A percentile compares a stretch with the other conserved stretches of the same genome.
Conservation (phyloP, 2,797 vertebrate species). For the Valencia hispanica region DNA sequence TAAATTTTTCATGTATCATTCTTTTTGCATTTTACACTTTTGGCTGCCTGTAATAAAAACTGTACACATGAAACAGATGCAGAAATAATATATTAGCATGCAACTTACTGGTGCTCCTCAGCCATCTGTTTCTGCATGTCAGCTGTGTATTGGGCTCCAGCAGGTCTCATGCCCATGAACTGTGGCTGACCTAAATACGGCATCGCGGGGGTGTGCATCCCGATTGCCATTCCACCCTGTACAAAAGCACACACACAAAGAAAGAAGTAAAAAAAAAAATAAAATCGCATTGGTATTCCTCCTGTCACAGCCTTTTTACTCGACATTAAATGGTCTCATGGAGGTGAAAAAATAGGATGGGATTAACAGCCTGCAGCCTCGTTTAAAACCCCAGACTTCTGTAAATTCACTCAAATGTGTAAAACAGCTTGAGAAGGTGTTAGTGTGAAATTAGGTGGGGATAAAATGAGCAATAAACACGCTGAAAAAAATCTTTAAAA, state of each 20-base stretch:
- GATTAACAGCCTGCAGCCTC: conserved; percentile 22
- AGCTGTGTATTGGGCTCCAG: conserved; percentile 88
- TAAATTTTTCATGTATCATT: not conserved
- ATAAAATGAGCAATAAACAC: conserved; percentile 20
- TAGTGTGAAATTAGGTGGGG: conserved; percentile 10
- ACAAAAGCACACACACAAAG: not conserved
- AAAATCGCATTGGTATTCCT: conserved; percentile 25
- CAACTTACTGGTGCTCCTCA: conserved; percentile 95
- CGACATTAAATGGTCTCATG: conserved; percentile 17
- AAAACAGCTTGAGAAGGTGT: conserved; percentile 19
- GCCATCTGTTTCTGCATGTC: conserved; percentile 99
- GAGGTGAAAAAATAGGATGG: conserved; percentile 4
- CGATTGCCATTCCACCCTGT: conserved; percentile 92
- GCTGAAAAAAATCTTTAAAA: conserved; percentile 11
- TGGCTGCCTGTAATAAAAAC: not conserved
- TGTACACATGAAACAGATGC: not conserved
- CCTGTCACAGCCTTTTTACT: conserved; percentile 2
- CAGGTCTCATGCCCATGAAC: conserved; percentile 90
- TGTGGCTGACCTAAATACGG: conserved; percentile 91
- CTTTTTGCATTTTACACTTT: not conserved
- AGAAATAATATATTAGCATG: not conserved
- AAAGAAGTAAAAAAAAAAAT: conserved; percentile 12
- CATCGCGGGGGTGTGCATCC: conserved; percentile 90
- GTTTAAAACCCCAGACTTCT: conserved; percentile 23
- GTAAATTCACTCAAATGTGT: conserved; percentile 24